phyloP scores from a whole-genome alignment of 2,797 vertebrate genomes.

The Peromyscus attwateri region DNA sequence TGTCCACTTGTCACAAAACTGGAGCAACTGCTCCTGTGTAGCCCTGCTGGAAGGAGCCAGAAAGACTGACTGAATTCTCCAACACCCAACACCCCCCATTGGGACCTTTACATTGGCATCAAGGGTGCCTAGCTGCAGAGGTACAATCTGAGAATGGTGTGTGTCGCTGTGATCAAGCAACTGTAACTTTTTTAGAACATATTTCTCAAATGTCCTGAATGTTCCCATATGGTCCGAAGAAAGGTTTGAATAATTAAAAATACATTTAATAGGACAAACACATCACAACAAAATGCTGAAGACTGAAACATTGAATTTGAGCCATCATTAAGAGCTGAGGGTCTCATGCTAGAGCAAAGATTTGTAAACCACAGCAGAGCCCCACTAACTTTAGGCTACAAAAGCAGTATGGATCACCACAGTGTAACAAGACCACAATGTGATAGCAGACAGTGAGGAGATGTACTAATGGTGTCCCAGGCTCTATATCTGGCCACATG shows the following conservation, averaged over 20 bases:
- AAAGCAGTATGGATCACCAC: background rate
- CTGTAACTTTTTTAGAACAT: background rate
- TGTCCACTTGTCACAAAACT: background rate
- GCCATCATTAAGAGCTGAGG: background rate
- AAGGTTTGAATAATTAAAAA: background rate
- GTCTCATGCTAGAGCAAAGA: background rate
- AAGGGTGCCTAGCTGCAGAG: too few species aligned
- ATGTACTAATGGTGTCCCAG: background rate
- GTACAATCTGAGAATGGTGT: background rate
- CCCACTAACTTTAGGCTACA: background rate
- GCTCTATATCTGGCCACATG: background rate
- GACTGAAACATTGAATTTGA: background rate
- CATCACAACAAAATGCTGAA: background rate
- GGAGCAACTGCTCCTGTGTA: background rate
- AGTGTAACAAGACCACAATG: background rate
- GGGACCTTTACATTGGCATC: background rate
- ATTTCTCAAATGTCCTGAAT: background rate
- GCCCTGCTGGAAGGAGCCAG: background rate
- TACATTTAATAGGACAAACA: background rate
- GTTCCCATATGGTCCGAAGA: background rate
- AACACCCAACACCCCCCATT: fast-evolving
- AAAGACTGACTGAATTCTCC: background rate
- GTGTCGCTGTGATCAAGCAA: background rate
- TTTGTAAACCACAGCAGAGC: background rate
- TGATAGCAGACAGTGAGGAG: background rate